Conservation (phyloP, 2,797 vertebrate species). For the Pseudochromis fuscus region DNA sequence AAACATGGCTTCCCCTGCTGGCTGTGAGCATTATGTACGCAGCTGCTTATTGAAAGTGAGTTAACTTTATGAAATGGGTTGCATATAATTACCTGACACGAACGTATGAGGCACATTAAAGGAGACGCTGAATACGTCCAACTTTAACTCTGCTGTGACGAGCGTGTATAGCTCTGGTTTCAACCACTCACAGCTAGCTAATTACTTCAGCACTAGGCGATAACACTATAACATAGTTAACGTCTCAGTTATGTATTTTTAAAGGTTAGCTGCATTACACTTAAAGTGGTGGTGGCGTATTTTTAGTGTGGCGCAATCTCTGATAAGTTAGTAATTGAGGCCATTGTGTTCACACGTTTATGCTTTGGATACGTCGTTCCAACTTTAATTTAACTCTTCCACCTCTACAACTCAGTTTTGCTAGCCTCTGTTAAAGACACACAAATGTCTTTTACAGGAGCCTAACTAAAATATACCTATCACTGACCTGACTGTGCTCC, state of each 20-base stretch:
- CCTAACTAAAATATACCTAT: too few species aligned
- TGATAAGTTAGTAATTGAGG: too few species aligned
- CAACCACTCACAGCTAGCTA: constrained; percentile 19
- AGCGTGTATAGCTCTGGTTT: neutral
- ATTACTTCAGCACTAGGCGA: neutral
- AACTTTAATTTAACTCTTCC: neutral
- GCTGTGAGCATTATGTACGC: constrained; percentile 85
- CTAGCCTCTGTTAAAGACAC: neutral
- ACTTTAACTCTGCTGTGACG: neutral
- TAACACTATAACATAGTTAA: neutral
- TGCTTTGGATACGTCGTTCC: too few species aligned
- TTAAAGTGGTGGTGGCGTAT: too few species aligned
- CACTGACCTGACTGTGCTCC: neutral
- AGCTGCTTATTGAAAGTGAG: constrained; percentile 84
- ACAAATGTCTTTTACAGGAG: too few species aligned
- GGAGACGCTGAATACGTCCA: neutral
- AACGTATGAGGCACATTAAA: rapidly evolving
- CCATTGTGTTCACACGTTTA: too few species aligned
- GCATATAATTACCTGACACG: too few species aligned
- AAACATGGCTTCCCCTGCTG: constrained; percentile 81
- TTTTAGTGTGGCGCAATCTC: too few species aligned
- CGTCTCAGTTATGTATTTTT: too few species aligned
- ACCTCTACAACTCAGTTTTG: neutral
- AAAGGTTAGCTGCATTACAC: too few species aligned
- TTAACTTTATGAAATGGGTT: neutral